Evolutionary conservation across 2,888 invertebrate genomes (phyloP), one percentile per base, ranked within the genome.

Genomic region (Drosophila rubida): DNA sequence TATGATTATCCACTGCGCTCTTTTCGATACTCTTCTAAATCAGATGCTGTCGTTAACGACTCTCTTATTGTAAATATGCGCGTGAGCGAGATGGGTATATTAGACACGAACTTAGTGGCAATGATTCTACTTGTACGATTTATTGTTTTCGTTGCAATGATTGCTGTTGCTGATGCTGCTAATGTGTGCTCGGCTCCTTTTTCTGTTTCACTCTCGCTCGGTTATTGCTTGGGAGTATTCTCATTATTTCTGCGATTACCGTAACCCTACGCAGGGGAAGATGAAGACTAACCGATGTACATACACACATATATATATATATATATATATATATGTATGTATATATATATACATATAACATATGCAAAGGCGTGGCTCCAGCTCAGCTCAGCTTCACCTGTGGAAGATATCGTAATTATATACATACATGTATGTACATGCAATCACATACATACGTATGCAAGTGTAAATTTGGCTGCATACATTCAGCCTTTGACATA

Each of bases 311-410:
- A 3, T 4, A 5, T 25, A 4, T 6, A 23, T 23, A 23, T 6
- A 23, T 23, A 6, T 5, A 30, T 30, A 30, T 30, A 11, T n/a
- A n/a, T n/a, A n/a, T n/a, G n/a, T n/a, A 19, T 19, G 19, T 4
- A 5, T 25, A 4, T 6, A 23, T 23, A 23, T 6, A 23, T 23
- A 6, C n/a, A 30, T 30, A 30, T 30, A 11, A 32, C 11, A 32
- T 32, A 22, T 62, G 67, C 62, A 87, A 70, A 89, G 83, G 83
- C 89, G 89, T 87, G 83, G 89, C 62, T 78, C 66, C 59, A 60
- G 53, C 54, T 64, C 53, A 23, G 57, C 50, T 50, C 69, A 72
- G 68, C 66, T 7, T 51, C 23, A 39, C 11, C 25, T 41, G 51
- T 11, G 11, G 9, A 25, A 9, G 13, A 9, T 46, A 49, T 35